A percentile compares a stretch with the other conserved stretches of the same genome.
These are phyloP conservation scores for Chinchilla lanigera DNA, from an alignment of 2,113 vertebrate genomes.

Conservation along the genomic window DNA sequence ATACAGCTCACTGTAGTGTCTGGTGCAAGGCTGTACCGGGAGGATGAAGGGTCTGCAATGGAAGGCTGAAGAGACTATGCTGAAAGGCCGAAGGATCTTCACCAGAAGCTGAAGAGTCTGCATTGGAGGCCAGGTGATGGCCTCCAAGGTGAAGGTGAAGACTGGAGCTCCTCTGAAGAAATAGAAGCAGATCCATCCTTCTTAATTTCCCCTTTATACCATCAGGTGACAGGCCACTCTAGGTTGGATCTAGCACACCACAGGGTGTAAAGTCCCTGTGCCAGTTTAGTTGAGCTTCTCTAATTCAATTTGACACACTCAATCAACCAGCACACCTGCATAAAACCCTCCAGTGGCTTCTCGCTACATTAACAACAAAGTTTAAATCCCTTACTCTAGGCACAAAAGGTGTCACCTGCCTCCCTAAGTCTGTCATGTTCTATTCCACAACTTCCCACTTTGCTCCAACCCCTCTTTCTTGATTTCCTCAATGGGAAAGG, in stretches of 20 bases:
- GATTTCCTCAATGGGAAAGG: not conserved
- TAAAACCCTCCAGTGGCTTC: not conserved
- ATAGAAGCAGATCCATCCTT: not conserved
- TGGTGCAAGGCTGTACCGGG: not conserved
- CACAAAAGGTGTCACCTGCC: not conserved
- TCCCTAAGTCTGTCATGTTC: not conserved
- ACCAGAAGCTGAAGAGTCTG: not conserved
- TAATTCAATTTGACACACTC: not conserved
- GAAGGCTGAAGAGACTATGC: not conserved
- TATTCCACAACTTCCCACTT: not conserved
- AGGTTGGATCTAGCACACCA: not conserved
- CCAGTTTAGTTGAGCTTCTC: not conserved
- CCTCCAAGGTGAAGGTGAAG: not conserved
- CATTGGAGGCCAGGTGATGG: not conserved
- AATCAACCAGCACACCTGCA: not conserved
- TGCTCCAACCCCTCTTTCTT: not conserved
- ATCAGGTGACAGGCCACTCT: not conserved
- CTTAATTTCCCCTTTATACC: not conserved
- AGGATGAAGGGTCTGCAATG: not conserved
- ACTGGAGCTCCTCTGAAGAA: not conserved
- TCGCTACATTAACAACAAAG: not conserved
- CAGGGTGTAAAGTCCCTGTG: not conserved
- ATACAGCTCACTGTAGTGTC: not conserved
- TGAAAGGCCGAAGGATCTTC: not conserved
- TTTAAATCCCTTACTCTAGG: not conserved